phyloP scores from a whole-genome alignment of 2,113 vertebrate species.

The Rhizomys pruinosus region DNA sequence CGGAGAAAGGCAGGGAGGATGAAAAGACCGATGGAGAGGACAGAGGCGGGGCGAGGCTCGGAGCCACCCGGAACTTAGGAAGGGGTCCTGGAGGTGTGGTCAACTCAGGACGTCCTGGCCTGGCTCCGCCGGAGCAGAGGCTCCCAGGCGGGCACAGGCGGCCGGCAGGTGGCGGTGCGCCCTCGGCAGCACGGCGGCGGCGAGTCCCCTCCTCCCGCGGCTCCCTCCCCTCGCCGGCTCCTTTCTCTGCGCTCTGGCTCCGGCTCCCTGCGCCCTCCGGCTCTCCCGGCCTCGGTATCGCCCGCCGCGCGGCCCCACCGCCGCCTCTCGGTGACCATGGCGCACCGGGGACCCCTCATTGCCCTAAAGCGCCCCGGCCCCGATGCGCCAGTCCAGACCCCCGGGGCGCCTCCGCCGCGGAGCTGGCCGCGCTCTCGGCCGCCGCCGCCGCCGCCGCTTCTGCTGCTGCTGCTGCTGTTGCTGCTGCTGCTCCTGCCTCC shows the following conservation, averaged over 20 bases:
- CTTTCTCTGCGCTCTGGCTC: conserved; percentile 76
- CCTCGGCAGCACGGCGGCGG: conserved; percentile 67
- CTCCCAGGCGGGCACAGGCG: not conserved
- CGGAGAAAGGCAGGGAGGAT: not conserved
- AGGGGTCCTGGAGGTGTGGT: not conserved
- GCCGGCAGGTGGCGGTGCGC: conserved; percentile 89
- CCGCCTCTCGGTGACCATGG: conserved; percentile 86
- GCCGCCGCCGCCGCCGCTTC: conserved; percentile 37
- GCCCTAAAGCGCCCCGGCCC: conserved; percentile 75
- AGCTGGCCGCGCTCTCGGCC: conserved; percentile 25
- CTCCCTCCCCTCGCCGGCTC: conserved; percentile 70
- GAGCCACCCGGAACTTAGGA: not conserved
- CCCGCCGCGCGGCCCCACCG: conserved; percentile 62
- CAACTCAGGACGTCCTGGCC: not conserved
- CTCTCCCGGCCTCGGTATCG: conserved; percentile 80
- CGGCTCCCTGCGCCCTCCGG: conserved; percentile 74
- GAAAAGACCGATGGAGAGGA: not conserved
- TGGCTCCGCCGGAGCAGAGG: not conserved
- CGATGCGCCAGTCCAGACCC: conserved; percentile 51
- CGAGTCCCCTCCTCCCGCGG: conserved; percentile 75
- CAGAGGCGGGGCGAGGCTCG: not conserved
- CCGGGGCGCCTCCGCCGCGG: conserved; percentile 9
- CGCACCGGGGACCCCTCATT: conserved; percentile 85
- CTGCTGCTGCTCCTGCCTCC: conserved; percentile 44
- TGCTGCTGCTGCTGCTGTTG: conserved; percentile 44